Evolutionary conservation across 2,888 invertebrate species (phyloP), one percentile per base, ranked within the genome.

Genomic region (Drosophila flavopinicola): DNA sequence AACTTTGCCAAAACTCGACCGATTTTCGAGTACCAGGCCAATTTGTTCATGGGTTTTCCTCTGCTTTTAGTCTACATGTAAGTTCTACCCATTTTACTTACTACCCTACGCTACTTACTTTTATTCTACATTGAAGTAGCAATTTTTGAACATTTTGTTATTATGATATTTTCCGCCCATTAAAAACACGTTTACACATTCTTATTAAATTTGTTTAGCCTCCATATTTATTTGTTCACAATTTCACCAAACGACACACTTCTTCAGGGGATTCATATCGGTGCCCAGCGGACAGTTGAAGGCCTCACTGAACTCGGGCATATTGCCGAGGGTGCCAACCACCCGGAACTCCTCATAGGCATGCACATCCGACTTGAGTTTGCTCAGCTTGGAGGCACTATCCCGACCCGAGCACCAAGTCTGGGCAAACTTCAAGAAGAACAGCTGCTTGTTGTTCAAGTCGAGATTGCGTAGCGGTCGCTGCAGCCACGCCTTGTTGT

Each of bases 361-460:
- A 90, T 99, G 99, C 7, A 96, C 95, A 90, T 99, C 98, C 80
- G 96, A 96, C 88, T 97, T 95, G 66, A 98, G 95, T 90, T 96
- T 95, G 1, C 64, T 60, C 15, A 89, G 3, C 42, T 85, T 86
- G 2, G 67, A 76, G 0, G 77, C 80, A 6, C 58, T 68, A 42
- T 85, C 87, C 25, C 75, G 77, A 6, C 90, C 89, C n/a, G 86
- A 79, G 56, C 90, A 90, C 90, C 89, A 90, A 1, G 82, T 82
- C 93, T 98, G 98, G 6, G 98, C 98, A 90, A 98, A 98, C 59
- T 98, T 97, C 35, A 98, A 93, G 90, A 98, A 98, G 92, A 98
- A 98, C 29, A 98, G 92, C 88, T 98, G 98, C 39, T 95, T 94
- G 88, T 98, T 97, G 27, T 95, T 97, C 74, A 97, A 93, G 75